A percentile compares a stretch with the other conserved stretches of the same genome.
These are phyloP conservation scores for Phoeniculus purpureus DNA, from an alignment of 2,797 vertebrate species.

Conservation along the genomic window DNA sequence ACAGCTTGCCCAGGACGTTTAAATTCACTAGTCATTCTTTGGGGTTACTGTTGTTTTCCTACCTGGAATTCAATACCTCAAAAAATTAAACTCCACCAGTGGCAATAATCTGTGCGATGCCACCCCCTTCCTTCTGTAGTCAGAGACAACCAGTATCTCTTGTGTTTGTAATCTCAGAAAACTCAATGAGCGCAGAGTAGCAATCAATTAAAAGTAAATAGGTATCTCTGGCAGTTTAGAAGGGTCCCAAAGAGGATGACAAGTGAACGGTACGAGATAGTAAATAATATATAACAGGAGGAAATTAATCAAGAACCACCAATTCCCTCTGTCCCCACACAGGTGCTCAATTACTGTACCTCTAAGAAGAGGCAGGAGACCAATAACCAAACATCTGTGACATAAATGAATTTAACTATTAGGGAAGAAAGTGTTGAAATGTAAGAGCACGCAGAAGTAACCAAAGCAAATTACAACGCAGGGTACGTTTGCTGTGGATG, in stretches of 20 bases:
- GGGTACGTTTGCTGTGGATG: conserved; percentile 15
- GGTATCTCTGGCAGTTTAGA: conserved; percentile 75
- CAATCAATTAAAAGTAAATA: conserved; percentile 81
- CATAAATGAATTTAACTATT: conserved; percentile 58
- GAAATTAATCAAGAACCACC: conserved; percentile 69
- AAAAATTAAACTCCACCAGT: conserved; percentile 9
- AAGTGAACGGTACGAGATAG: conserved; percentile 65
- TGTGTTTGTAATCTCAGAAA: conserved; percentile 64
- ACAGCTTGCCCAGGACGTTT: background rate
- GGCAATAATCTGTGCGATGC: background rate
- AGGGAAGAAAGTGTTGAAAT: conserved; percentile 37
- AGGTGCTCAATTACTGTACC: conserved; percentile 63
- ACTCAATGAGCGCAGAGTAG: conserved; percentile 71
- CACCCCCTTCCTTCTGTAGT: background rate
- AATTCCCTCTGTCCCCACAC: conserved; percentile 43
- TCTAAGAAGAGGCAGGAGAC: conserved; percentile 64
- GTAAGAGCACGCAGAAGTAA: conserved; percentile 37
- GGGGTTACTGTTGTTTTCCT: background rate
- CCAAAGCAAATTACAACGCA: conserved; percentile 36
- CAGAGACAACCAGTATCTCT: conserved; percentile 42
- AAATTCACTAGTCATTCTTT: background rate
- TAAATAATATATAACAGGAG: conserved; percentile 76
- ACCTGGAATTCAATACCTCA: background rate
- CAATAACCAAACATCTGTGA: conserved; percentile 52
- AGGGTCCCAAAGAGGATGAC: conserved; percentile 69